Percentiles rank a stretch among this genome's conserved stretches.
Conservation (phyloP, 64 coral and sea anemone genomes). For the Pocillopora verrucosa region DNA sequence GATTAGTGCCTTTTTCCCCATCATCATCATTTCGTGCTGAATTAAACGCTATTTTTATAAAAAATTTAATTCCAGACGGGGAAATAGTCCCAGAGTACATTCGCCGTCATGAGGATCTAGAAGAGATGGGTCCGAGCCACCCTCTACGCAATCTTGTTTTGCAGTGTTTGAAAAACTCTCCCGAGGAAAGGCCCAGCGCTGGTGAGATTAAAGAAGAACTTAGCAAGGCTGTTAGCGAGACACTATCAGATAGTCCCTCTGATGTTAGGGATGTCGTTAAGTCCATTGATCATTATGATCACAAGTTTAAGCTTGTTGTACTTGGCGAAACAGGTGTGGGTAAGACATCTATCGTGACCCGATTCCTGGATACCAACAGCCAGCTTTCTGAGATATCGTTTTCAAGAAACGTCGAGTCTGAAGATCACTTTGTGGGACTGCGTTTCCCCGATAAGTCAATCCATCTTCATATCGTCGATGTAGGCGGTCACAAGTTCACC, state of each 20-base stretch:
- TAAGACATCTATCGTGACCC: slow-evolving; percentile 55
- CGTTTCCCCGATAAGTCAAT: slow-evolving; percentile 66
- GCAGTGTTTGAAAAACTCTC: slow-evolving; percentile 34
- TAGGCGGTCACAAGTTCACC: slow-evolving; percentile 42
- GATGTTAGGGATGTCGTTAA: background rate
- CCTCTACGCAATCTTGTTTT: slow-evolving; percentile 39
- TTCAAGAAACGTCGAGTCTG: slow-evolving; percentile 6
- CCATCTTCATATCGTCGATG: slow-evolving; percentile 79
- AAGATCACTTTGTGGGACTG: slow-evolving; percentile 71
- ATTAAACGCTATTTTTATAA: too few species aligned
- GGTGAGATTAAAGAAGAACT: slow-evolving; percentile 15
- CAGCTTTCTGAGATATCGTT: background rate
- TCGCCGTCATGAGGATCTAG: slow-evolving; percentile 45
- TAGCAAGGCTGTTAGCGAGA: background rate
- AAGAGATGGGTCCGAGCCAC: slow-evolving; percentile 51
- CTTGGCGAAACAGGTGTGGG: slow-evolving; percentile 53
- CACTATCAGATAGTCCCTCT: background rate
- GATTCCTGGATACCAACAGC: slow-evolving; percentile 36
- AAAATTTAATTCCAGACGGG: slow-evolving; percentile 29
- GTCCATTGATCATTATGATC: slow-evolving; percentile 13
- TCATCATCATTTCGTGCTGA: too few species aligned
- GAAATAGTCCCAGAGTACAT: slow-evolving; percentile 62
- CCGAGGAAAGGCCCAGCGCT: slow-evolving; percentile 41
- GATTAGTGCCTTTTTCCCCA: too few species aligned
- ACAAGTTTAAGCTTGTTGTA: slow-evolving; percentile 57